Base-by-base conservation (phyloP, 1,140 invertebrate species). In the Microplitis demolitor region DNA sequence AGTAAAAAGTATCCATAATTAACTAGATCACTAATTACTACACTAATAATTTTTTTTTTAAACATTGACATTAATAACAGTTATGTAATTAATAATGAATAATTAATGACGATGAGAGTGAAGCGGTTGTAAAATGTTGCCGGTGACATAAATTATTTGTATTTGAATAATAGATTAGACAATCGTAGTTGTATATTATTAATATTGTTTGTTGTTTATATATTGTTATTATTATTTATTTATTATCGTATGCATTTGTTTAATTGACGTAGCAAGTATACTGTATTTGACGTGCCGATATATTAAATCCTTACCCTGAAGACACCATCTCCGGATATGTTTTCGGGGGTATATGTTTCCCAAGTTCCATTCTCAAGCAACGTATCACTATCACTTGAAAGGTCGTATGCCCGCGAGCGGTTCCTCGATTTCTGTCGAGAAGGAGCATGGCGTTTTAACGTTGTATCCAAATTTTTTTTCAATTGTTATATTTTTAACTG, bases 341-440 rank as follows among this genome's bases (percentile, higher is more conserved):
- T 86, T 79, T 87, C 85, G 76, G 88, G 86, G 82, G 84, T 87
- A 86, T 88, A 89, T 83, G 82, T 89, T 85, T 91, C 90, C 91
- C 91, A 91, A 79, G 88, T 87, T 79, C 89, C 89, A 84, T 90
- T 90, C 78, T 90, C 90, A 78, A 88, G 84, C 80, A 89, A 88
- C 73, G 87, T 86, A 87, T 91, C 90, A 79, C 83, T 81, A 87
- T 91, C 90, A 79, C 85, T 81, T 79, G 84, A 86, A 77, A 86
- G 81, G 79, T 87, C 85, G 82, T 79, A 83, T 79, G 85, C 86
- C 82, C 84, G 83, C 79, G 84, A 85, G 77, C 80, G 84, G 80
- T 86, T 85, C 84, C 79, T 85, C 84, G 83, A 84, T 86, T 85
- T 86, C 85, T 86, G 85, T 80, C 85, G 83, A 83, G 84, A 86